Base-by-base conservation (phyloP, 1,140 invertebrate genomes). In the Leucophenga varia region DNA sequence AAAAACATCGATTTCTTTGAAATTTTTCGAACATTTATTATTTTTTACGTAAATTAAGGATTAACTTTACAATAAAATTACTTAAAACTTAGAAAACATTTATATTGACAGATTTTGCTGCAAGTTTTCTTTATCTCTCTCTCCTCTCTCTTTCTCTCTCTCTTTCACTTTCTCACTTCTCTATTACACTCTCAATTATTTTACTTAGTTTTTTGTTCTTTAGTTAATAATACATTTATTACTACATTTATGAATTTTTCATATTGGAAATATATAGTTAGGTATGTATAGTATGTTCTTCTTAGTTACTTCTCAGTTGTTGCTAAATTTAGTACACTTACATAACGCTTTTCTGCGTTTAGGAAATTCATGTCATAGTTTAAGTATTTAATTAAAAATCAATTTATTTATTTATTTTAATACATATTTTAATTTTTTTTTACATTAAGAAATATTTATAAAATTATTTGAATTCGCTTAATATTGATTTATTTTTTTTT, bases 21-120 rank as follows among this genome's bases (percentile, higher is more conserved):
- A 25, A 25, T 25, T 25, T 20, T 22, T 28, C 10, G 6, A 67
- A 65, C 63, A 54, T 63, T 60, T 49, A 67, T 57, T 63, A 59
- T 39, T 51, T 54, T 67, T 67, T 65, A n/a, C n/a, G n/a, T n/a
- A n/a, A n/a, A 65, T 65, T 67, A 59, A 60, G 43, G 30, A 47
- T 47, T 54, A 48, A 59, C 37, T 67, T 54, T 54, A 58, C 57
- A 67, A 59, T 65, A 41, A 59, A 56, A 65, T 59, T 57, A 67
- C 51, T 54, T 50, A 67, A 61, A 52, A 22, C 22, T 25, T 25
- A 25, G 5, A 25, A 25, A 25, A 25, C 22, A 25, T 25, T 25
- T 25, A 25, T 52, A 61, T 61, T 65, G 63, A 52, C 50, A 65
- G 22, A 25, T 25, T 25, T 40, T 45, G 44, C 17, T 44, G 39